Conservation (phyloP, 2,888 invertebrate genomes). For the Corbicula japonica region DNA sequence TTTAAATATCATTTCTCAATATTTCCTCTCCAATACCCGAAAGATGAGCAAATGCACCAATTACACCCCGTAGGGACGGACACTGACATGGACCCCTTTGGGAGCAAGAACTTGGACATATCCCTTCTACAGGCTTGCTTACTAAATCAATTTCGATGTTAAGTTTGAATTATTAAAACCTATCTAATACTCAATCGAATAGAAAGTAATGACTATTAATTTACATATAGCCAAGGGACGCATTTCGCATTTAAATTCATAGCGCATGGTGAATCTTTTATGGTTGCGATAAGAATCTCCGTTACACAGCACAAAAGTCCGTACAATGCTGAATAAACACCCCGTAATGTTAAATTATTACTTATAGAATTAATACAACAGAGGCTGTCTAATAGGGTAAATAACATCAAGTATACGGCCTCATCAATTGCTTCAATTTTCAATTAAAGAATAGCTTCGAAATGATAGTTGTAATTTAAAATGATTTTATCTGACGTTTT, state of each 20-base stretch:
- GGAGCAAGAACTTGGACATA: too few species aligned
- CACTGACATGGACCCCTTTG: too few species aligned
- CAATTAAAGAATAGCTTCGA: constrained; percentile 7
- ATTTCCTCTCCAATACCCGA: too few species aligned
- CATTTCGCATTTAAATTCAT: constrained; percentile 33
- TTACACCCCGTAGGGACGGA: too few species aligned
- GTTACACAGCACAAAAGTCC: constrained; percentile 39
- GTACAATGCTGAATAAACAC: constrained; percentile 24
- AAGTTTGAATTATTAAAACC: constrained; percentile 39
- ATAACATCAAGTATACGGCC: constrained; percentile 36
- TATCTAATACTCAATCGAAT: constrained; percentile 27
- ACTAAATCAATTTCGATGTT: too few species aligned
- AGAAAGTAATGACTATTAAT: constrained; percentile 45
- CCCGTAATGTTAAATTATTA: constrained; percentile 56
- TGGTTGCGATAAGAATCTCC: constrained; percentile 45
- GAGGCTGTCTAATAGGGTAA: constrained; percentile 14
- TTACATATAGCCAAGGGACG: constrained; percentile 40
- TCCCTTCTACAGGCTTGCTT: too few species aligned
- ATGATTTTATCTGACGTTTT: constrained; percentile 29
- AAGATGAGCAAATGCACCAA: too few species aligned
- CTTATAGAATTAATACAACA: constrained; percentile 53
- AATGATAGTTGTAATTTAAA: constrained; percentile 24
- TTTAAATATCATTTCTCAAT: too few species aligned
- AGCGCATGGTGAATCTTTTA: constrained; percentile 52
- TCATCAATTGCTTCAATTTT: constrained; percentile 27